phyloP scores from a whole-genome alignment of 1,140 invertebrate species.

The Diachasmimorpha longicaudata region DNA sequence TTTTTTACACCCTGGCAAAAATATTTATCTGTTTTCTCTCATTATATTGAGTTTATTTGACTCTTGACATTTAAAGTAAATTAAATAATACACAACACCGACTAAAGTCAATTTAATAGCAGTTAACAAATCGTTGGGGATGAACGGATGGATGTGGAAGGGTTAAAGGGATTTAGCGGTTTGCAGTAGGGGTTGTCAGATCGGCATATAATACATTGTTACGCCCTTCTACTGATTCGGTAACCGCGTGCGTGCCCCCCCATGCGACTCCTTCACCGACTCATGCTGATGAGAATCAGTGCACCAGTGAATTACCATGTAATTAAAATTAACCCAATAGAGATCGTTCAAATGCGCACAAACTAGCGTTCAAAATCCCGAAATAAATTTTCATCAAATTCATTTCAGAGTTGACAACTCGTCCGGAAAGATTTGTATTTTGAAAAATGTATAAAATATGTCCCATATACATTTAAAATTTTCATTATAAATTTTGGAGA shows the following conservation, averaged over 20 bases:
- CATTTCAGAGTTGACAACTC: not conserved
- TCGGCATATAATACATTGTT: slow-evolving; percentile 59
- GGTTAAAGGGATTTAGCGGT: slow-evolving; percentile 51
- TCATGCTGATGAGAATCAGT: slow-evolving; percentile 11
- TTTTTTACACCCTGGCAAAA: too few relatives aligned
- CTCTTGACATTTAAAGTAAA: not conserved
- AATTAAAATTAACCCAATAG: slow-evolving; percentile 53
- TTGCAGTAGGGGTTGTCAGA: slow-evolving; percentile 43
- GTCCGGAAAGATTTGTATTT: not conserved
- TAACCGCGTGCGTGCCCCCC: slow-evolving; percentile 26
- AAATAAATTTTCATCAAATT: not conserved
- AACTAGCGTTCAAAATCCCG: not conserved
- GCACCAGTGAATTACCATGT: slow-evolving; percentile 47
- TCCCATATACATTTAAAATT: too few relatives aligned
- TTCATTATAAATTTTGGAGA: too few relatives aligned
- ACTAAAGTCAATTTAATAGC: slow-evolving; percentile 51
- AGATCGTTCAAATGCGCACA: not conserved
- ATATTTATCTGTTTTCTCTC: too few relatives aligned
- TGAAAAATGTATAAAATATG: too few relatives aligned
- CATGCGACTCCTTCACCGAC: not conserved
- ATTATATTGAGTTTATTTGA: too few relatives aligned
- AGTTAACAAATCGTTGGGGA: slow-evolving; percentile 59
- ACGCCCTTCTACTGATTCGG: slow-evolving; percentile 42
- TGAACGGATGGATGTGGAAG: slow-evolving; percentile 19
- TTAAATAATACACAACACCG: slow-evolving; percentile 4